Evolutionary conservation across 2,888 invertebrate genomes (phyloP), one percentile per base, ranked within the genome.

Genomic region (Cheilosia vulpina): DNA sequence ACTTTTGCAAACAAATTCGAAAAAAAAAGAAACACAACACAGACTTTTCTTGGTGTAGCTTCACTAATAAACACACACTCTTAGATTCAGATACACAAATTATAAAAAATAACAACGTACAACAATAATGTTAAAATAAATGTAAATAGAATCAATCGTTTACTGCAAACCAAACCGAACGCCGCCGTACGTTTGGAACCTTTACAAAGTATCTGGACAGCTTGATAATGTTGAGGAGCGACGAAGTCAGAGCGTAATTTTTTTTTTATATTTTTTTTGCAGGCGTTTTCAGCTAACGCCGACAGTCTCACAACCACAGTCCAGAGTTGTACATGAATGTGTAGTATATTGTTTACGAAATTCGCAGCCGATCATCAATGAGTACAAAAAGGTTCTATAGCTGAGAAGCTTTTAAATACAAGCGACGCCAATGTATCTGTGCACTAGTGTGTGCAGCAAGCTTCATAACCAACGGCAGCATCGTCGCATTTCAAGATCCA

Each of bases 331-430:
- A 52, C 62, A 58, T 58, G 53, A 77, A 69, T 62, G 60, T 68
- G 77, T 71, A 63, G 47, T 53, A 21, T 58, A 63, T 71, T 76
- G 55, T 85, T 72, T 72, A 66, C 71, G 71, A 72, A 76, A 81
- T 81, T 71, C 15, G 58, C 65, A 81, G 72, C 71, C 83, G 81
- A 85, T 85, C 85, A 85, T 85, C 81, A 85, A 81, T 81, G 85
- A 81, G 77, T 58, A 68, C 50, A 53, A 34, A 60, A 84, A 81
- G 75, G 81, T 76, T 85, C 84, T 85, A 53, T 72, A 72, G 55
- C 15, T 34, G 57, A 55, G 69, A 81, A 81, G 81, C 81, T 85
- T 85, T 77, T 72, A 77, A 85, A 77, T 47, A 72, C 63, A 66
- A 62, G 15, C 55, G 21, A 43, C 43, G 57, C 43, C 24, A 24